A percentile compares a stretch with the other conserved stretches of the same genome.
Evolutionary conservation across 2,888 invertebrate genomes (phyloP).

Genomic region (Corbicula japonica): DNA sequence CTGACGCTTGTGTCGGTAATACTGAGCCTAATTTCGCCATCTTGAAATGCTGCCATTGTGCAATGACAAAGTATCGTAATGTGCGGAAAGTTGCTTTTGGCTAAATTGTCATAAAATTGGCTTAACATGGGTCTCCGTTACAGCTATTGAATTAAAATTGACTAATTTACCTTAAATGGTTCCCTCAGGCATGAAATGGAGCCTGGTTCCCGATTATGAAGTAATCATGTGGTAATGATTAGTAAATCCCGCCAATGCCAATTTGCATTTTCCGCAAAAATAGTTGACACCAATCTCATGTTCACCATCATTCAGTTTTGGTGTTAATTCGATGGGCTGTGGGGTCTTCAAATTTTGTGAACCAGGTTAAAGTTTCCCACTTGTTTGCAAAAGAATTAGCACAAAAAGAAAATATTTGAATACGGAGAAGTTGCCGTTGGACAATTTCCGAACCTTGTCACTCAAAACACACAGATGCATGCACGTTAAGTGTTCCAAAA

Average conservation of each 20-base stretch:
- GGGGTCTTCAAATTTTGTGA: conserved; percentile 18
- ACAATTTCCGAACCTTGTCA: conserved; percentile 22
- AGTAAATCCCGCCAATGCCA: conserved; percentile 6
- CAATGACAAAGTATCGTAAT: conserved; percentile 33
- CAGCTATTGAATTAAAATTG: conserved; percentile 51
- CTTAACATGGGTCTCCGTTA: conserved; percentile 34
- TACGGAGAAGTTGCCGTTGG: conserved; percentile 15
- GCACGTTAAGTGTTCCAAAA: conserved; percentile 28
- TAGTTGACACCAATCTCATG: conserved; percentile 14
- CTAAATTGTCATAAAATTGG: conserved; percentile 37
- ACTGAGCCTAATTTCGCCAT: conserved; percentile 14
- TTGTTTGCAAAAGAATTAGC: conserved; percentile 31
- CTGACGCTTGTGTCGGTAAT: conserved; percentile 23
- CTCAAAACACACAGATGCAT: conserved; percentile 27
- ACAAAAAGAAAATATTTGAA: conserved; percentile 34
- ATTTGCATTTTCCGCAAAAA: conserved; percentile 1
- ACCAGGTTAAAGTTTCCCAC: conserved; percentile 21
- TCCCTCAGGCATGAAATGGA: conserved; percentile 41
- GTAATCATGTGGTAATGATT: conserved; percentile 39
- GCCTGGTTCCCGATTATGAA: conserved; percentile 31
- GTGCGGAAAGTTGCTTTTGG: conserved; percentile 48
- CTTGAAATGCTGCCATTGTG: conserved; percentile 26
- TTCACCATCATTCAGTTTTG: conserved; percentile 15
- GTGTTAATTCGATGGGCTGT: conserved; percentile 23
- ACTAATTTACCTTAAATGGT: conserved; percentile 53